Conservation (phyloP, 1,140 invertebrate genomes). For the Drosophila jambulina region DNA sequence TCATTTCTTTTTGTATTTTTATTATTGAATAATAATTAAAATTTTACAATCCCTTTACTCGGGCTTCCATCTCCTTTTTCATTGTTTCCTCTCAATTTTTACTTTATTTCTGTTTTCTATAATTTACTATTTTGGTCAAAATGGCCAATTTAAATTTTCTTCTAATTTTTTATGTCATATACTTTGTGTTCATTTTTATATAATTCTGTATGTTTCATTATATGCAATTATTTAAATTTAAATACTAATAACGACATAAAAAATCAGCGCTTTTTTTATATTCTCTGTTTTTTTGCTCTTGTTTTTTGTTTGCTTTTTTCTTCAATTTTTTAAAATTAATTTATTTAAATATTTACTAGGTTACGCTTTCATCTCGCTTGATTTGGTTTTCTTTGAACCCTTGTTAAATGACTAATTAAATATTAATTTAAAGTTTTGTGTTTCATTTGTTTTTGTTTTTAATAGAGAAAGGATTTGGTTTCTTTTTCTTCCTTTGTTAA, state of each 20-base stretch:
- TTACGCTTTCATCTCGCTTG: constrained; percentile 72
- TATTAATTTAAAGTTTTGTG: constrained; percentile 75
- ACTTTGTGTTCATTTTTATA: constrained; percentile 50
- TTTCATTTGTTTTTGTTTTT: constrained; percentile 60
- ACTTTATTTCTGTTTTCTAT: constrained; percentile 63
- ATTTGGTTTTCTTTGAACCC: constrained; percentile 62
- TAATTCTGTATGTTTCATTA: constrained; percentile 65
- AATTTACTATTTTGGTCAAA: constrained; percentile 82
- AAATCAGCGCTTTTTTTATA: constrained; percentile 77
- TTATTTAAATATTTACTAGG: constrained; percentile 82
- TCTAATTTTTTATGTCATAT: constrained; percentile 69
- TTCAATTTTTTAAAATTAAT: constrained; percentile 74
- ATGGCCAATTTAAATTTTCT: constrained; percentile 81
- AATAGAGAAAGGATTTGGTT: constrained; percentile 77
- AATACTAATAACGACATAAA: constrained; percentile 84
- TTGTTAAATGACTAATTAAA: constrained; percentile 79
- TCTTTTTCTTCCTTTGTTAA: constrained; percentile 57
- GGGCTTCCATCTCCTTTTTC: constrained; percentile 51
- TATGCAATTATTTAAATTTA: constrained; percentile 83
- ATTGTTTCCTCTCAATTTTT: constrained; percentile 61
- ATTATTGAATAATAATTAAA: constrained; percentile 85
- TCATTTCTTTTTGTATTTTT: constrained; percentile 76
- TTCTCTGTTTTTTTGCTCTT: constrained; percentile 63
- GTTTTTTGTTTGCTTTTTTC: constrained; percentile 49
- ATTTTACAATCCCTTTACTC: constrained; percentile 81